A percentile compares a stretch with the other conserved stretches of the same genome.
phyloP scores from a whole-genome alignment of 1,140 invertebrate genomes.

The Coptotermes formosanus region DNA sequence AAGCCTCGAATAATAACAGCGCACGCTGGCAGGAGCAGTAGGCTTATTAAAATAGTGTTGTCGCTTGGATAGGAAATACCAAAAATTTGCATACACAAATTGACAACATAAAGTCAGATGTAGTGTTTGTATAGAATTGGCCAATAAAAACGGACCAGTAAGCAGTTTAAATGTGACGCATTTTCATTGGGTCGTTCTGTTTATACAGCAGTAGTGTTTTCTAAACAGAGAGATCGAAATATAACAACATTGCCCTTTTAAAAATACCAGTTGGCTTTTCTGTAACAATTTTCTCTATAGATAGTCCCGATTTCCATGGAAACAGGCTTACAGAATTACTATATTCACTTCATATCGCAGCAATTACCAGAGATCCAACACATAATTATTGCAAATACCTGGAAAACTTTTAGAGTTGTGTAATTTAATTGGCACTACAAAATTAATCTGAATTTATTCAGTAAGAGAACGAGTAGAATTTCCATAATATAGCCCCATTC shows the following conservation, averaged over 20 bases:
- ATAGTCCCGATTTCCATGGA: background rate
- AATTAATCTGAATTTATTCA: too few relatives aligned
- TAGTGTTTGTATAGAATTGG: background rate
- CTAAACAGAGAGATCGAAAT: background rate
- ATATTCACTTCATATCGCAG: background rate
- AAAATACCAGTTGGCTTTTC: background rate
- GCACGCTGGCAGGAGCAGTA: background rate
- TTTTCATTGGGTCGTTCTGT: background rate
- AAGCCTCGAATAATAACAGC: background rate
- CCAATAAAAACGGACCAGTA: slow-evolving; percentile 7
- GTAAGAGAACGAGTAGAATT: too few relatives aligned
- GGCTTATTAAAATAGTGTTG: slow-evolving; percentile 9
- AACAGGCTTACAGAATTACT: background rate
- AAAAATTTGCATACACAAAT: slow-evolving; percentile 8
- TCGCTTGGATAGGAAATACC: background rate
- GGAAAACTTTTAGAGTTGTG: background rate
- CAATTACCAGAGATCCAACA: background rate
- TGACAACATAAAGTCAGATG: slow-evolving; percentile 8
- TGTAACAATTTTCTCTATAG: background rate
- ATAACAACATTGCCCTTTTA: background rate
- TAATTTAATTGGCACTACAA: too few relatives aligned
- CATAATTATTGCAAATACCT: background rate
- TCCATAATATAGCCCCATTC: too few relatives aligned
- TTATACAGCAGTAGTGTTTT: background rate
- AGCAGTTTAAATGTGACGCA: background rate